Conservation (phyloP, 2,797 vertebrate species). For the Phoebastria nigripes region DNA sequence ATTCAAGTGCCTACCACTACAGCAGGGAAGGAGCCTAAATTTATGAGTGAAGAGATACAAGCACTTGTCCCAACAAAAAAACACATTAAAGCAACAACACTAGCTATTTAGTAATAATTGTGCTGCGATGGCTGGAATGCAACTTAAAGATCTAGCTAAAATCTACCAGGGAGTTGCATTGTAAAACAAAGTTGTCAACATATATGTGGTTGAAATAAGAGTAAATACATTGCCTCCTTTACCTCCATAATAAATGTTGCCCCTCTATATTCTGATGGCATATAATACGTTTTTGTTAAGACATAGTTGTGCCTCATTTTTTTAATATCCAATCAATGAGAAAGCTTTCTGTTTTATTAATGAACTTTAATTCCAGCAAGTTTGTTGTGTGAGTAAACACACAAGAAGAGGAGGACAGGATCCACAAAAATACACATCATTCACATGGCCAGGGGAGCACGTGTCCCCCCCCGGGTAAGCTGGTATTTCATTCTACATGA, state of each 20-base stretch:
- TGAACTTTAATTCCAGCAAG: not conserved
- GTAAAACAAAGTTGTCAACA: not conserved
- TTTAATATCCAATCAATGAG: not conserved
- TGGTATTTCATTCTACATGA: not conserved
- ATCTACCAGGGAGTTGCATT: not conserved
- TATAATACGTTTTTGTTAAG: not conserved
- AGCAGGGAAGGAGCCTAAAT: not conserved
- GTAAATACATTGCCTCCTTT: not conserved
- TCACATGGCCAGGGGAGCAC: not conserved
- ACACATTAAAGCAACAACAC: not conserved
- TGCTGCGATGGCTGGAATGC: not conserved
- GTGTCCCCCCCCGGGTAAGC: not conserved
- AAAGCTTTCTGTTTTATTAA: not conserved
- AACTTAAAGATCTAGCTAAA: not conserved
- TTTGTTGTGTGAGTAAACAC: not conserved
- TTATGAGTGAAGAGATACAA: not conserved
- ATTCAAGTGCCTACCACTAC: not conserved
- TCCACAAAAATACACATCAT: not conserved
- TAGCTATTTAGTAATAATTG: not conserved
- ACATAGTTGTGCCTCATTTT: not conserved
- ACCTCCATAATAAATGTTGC: not conserved
- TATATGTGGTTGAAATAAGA: not conserved
- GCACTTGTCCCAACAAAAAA: not conserved
- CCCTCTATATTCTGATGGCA: not conserved
- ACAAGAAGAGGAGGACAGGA: not conserved